A percentile compares a stretch with the other conserved stretches of the same genome.
These are phyloP conservation scores for Gavia stellata DNA, from an alignment of 2,113 vertebrate species.

Conservation along the genomic window DNA sequence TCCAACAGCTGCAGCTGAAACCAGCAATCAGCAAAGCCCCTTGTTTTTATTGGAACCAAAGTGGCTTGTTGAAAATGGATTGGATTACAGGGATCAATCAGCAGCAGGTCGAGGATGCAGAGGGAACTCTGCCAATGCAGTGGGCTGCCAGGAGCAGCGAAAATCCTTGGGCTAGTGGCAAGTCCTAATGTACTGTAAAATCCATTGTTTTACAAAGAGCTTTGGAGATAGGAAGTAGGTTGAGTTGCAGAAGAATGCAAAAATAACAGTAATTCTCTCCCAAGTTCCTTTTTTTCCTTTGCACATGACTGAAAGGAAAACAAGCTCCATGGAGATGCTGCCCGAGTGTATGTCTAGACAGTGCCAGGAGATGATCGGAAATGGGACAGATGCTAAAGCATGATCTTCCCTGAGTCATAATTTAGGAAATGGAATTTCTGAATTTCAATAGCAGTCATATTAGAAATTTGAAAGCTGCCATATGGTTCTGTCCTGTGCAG, in stretches of 20 bases:
- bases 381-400: not conserved
- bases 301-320: not conserved
- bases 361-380: not conserved
- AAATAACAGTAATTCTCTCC: slow-evolving; percentile 24
- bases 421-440: slow-evolving; percentile 17
- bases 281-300: not conserved
- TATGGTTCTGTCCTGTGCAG: not conserved
- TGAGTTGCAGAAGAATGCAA: slow-evolving; percentile 2
- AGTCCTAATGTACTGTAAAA: slow-evolving; percentile 57
- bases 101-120: slow-evolving; percentile 57
- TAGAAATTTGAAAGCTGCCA: not conserved
- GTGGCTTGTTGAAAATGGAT: slow-evolving; percentile 69
- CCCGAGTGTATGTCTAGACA: not conserved
- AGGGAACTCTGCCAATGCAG: slow-evolving; percentile 56
- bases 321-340: not conserved
- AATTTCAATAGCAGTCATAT: not conserved
- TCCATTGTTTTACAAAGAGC: slow-evolving; percentile 59
- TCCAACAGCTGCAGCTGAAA: slow-evolving; percentile 64
- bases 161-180: slow-evolving; percentile 61
- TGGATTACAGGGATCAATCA: slow-evolving; percentile 70
- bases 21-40: slow-evolving; percentile 58
- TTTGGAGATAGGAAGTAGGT: slow-evolving; percentile 54
- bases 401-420: not conserved
- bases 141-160: slow-evolving; percentile 47
- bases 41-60: slow-evolving; percentile 69